These are phyloP conservation scores for Theocolax elegans DNA, from an alignment of 1,140 invertebrate genomes.

Conservation along the genomic window DNA sequence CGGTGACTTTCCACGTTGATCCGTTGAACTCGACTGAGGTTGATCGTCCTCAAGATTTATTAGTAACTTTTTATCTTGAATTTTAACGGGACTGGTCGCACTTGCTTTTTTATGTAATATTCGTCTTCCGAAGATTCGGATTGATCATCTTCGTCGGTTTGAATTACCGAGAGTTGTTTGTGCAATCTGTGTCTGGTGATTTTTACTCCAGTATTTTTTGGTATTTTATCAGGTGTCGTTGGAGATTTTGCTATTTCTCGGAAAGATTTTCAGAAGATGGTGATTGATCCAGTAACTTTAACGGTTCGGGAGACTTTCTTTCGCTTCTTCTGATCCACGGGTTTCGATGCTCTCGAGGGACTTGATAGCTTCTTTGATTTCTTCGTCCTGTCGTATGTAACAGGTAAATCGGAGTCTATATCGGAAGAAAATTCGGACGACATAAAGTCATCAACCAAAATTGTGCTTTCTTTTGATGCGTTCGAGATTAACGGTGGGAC, in stretches of 20 bases:
- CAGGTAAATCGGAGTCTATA: conserved; percentile 28
- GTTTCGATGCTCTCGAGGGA: background rate
- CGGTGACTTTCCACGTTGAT: conserved; percentile 22
- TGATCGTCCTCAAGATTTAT: conserved; percentile 9
- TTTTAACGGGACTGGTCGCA: background rate
- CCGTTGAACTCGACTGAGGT: background rate
- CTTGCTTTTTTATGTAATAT: conserved; percentile 5
- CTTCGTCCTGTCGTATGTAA: background rate
- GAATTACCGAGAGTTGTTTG: conserved; percentile 24
- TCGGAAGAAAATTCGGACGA: conserved; percentile 36
- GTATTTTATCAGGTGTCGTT: background rate
- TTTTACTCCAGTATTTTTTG: background rate
- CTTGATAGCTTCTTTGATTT: conserved; percentile 19
- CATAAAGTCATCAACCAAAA: background rate
- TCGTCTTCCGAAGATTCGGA: conserved; percentile 36
- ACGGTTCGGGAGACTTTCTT: background rate
- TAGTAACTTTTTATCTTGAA: conserved; percentile 16
- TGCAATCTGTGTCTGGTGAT: conserved; percentile 17
- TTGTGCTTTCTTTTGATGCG: background rate
- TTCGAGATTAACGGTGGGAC: background rate
- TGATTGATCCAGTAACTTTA: background rate
- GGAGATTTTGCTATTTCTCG: too few relatives aligned
- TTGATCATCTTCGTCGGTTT: background rate
- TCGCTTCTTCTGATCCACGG: background rate
- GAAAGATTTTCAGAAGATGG: background rate